Percentiles rank a stretch among this genome's conserved stretches.
Conservation (phyloP, 2,797 vertebrate species). For the Dermochelys coriacea region DNA sequence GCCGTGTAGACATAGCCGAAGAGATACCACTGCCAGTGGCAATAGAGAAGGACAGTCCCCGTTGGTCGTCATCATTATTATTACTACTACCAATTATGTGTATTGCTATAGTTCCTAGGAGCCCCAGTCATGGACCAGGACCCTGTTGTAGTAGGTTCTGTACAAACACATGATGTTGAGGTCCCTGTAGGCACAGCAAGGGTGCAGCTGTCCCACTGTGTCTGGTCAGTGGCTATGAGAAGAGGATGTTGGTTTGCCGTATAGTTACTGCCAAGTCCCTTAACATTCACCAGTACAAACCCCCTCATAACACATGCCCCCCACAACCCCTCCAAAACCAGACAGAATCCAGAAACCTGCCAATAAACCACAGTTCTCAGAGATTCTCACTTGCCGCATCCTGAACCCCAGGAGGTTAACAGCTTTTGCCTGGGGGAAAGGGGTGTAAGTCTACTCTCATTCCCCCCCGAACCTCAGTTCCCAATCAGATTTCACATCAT, state of each 20-base stretch:
- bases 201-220: neutral
- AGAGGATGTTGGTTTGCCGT: neutral
- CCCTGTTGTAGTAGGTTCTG: neutral
- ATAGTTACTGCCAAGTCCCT: neutral
- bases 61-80: neutral
- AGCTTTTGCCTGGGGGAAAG: neutral
- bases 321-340: neutral
- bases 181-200: neutral
- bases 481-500: neutral
- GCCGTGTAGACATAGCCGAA: neutral
- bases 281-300: neutral
- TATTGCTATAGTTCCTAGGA: neutral
- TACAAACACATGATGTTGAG: neutral
- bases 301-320: neutral
- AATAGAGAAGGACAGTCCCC: neutral
- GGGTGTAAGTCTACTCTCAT: neutral
- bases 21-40: neutral
- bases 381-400: neutral
- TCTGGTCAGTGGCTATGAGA: neutral
- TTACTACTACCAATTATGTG: neutral
- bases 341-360: neutral
- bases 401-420: neutral
- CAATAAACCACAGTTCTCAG: neutral
- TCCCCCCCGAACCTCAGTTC: neutral
- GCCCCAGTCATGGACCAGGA: neutral